These are phyloP conservation scores for Chrysemys picta DNA, from an alignment of 2,113 vertebrate genomes.

Conservation along the genomic window DNA sequence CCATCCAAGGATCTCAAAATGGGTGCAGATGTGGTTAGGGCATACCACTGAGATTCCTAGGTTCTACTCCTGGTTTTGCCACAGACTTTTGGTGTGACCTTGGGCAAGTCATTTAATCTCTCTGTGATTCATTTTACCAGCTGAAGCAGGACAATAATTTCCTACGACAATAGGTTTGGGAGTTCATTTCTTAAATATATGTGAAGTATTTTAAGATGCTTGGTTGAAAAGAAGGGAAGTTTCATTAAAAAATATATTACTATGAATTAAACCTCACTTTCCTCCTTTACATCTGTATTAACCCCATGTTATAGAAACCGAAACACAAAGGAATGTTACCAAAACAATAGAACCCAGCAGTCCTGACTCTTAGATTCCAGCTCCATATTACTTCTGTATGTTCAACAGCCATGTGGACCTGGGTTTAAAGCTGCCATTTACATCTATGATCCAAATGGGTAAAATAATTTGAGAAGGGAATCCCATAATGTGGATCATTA, in stretches of 20 bases:
- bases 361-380: not conserved
- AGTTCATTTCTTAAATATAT: not conserved
- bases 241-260: not conserved
- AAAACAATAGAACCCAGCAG: not conserved
- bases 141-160: not conserved
- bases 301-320: not conserved
- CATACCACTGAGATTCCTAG: not conserved
- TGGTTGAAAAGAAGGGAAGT: not conserved
- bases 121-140: not conserved
- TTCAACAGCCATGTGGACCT: not conserved
- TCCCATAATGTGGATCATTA: not conserved
- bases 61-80: not conserved
- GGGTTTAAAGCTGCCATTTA: not conserved
- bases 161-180: not conserved
- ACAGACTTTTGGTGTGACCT: not conserved
- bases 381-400: not conserved
- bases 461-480: not conserved
- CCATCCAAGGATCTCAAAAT: not conserved
- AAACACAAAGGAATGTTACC: not conserved
- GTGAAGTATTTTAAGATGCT: not conserved
- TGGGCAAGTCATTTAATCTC: not conserved
- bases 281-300: too few species aligned
- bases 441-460: not conserved
- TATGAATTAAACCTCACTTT: not conserved
- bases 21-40: not conserved